Evolutionary conservation across 2,797 vertebrate species (phyloP), one percentile per base, ranked within the genome.

Genomic region (Centroberyx gerrardi): DNA sequence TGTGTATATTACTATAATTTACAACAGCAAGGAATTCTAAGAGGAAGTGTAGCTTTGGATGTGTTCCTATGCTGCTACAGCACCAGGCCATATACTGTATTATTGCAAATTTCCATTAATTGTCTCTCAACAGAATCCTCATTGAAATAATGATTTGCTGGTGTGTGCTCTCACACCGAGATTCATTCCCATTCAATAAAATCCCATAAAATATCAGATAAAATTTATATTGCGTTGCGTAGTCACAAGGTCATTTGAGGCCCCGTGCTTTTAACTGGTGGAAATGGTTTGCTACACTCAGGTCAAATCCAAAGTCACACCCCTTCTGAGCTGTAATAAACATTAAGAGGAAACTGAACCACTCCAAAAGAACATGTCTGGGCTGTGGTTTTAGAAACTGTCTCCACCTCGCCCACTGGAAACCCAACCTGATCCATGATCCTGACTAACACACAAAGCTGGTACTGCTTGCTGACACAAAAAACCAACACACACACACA

Each of bases 401-500:
- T 87, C 85, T 89, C 85, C 75, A 86, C 75, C 68, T 92, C 77
- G 70, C 81, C 84, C 79, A 61, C 84, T 89, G 78, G 81, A 92
- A 93, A 90, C 63, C 58, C 61, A 78, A 80, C 48, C 58, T 75
- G 60, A 75, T 59, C 56, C 64, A 67, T 60, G 51, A 68, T 80
- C 56, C 38, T 44, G 59, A 3, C 58, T 59, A 38, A 83, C 62
- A 67, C 64, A 77, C 40, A 64, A 68, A 56, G 55, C 60, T 64
- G 74, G 8, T 78, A 27, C 61, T 74, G 71, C 65, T 80, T 68
- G 56, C 5, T 22, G 28, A 9, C 13, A 46, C 49, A 51, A 48
- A 66, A 53, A 54, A 54, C 51, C n/a, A 2, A 59, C 27, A 66
- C 28, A 44, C 2, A 42, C 3, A 42, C 3, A 42, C 8, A n/a